Conservation (phyloP, 2,797 vertebrate species). For the Taenioides sp. region DNA sequence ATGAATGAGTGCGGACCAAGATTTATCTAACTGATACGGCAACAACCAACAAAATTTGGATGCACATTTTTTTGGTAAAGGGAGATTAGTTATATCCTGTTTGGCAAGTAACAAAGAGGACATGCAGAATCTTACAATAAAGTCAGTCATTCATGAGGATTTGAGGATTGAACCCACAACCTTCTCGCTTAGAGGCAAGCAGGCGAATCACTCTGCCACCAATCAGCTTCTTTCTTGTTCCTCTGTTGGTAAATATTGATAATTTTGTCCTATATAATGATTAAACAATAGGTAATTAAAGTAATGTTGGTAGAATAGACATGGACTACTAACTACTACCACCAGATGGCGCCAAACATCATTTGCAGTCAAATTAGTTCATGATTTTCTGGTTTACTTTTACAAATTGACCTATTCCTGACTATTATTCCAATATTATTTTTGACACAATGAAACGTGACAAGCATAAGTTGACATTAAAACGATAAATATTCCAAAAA, state of each 20-base stretch:
- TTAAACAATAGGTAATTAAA: neutral
- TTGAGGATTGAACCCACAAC: neutral
- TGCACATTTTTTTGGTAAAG: too few relatives aligned
- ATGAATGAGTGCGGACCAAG: neutral
- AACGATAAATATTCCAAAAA: slow-evolving; percentile 27
- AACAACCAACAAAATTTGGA: neutral
- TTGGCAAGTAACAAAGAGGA: neutral
- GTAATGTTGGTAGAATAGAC: neutral
- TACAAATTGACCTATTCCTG: neutral
- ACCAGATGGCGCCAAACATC: neutral
- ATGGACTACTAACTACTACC: too few relatives aligned
- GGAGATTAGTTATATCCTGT: neutral
- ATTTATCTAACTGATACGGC: too few relatives aligned
- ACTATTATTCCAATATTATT: neutral
- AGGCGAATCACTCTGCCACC: neutral
- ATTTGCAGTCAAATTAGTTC: neutral
- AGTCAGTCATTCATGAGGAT: neutral
- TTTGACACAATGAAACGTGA: slow-evolving; percentile 4
- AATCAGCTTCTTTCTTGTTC: neutral
- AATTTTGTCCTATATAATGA: neutral
- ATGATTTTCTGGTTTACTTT: too few relatives aligned
- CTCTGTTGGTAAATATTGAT: neutral
- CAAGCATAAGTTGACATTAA: slow-evolving; percentile 11
- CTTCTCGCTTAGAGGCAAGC: neutral
- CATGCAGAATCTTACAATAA: neutral